These are phyloP conservation scores for Papilio machaon DNA, from an alignment of 1,140 invertebrate species.

Conservation along the genomic window DNA sequence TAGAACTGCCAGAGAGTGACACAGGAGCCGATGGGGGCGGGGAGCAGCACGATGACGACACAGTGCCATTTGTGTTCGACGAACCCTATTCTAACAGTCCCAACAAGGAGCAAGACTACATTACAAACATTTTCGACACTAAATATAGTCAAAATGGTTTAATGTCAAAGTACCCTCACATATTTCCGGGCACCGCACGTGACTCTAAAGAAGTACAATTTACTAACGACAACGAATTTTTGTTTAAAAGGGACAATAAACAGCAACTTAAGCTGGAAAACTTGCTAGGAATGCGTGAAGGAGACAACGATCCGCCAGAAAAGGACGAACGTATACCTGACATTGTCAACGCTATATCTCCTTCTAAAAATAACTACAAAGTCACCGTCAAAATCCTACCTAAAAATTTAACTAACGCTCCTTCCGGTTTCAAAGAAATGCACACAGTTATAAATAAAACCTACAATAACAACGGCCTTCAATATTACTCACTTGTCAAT, in stretches of 20 bases:
- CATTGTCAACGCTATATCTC: conserved; percentile 55
- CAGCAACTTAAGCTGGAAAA: conserved; percentile 13
- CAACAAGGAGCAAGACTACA: conserved; percentile 38
- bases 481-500: conserved; percentile 66
- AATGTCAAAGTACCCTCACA: conserved; percentile 74
- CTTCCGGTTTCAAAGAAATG: conserved; percentile 69
- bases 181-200: conserved; percentile 61
- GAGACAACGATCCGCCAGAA: conserved; percentile 25
- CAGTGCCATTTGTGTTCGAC: conserved; percentile 45
- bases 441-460: conserved; percentile 73
- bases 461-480: conserved; percentile 64
- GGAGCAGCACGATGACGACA: conserved; percentile 43
- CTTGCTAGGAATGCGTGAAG: conserved; percentile 29
- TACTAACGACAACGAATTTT: conserved; percentile 32
- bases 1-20: conserved; percentile 46
- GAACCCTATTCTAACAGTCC: conserved; percentile 39
- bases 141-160: conserved; percentile 51
- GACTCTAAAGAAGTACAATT: conserved; percentile 55
- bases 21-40: conserved; percentile 42
- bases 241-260: conserved; percentile 13
- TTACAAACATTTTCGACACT: conserved; percentile 49
- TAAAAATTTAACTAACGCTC: conserved; percentile 55
- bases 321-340: conserved; percentile 46
- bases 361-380: conserved; percentile 58
- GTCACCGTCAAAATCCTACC: conserved; percentile 67